Evolutionary conservation across 2,113 vertebrate genomes (phyloP), one percentile per base, ranked within the genome.

Genomic region (Zapus hudsonius): DNA sequence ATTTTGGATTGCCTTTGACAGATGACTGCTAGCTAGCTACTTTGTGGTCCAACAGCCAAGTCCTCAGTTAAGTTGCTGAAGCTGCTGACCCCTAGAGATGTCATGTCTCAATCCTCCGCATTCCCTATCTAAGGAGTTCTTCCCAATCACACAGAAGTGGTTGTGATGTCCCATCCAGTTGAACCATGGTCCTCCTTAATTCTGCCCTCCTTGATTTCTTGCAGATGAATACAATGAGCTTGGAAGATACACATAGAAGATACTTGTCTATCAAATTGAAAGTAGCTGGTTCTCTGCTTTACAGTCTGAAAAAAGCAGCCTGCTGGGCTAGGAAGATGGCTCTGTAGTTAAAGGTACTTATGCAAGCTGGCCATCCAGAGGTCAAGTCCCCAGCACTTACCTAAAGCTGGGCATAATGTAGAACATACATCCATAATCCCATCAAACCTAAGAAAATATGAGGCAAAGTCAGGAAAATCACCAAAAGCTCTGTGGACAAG

Each of bases 121-220:
- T 17, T 78, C 79, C 73, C 17, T 86, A 93, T 83, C 40, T 86
- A 94, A 66, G 27, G 74, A 89, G 23, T 86, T 69, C 31, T 83
- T 74, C 31, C 7, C 36, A 61, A 38, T 79, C 61, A 83, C 22
- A 52, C 47, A 36, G 67, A 84, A 84, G 76, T 55, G 67, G 64
- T 82, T 72, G 66, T 79, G 36, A 44, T 70, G 36, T 22, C 69
- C 33, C 38, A 36, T 55, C 11, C 7, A 67, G 38, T 42, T 22
- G 13, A 74, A 33, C 5, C 19, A 59, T 75, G 64, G 2, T 10
- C 31, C 17, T 61, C 59, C 40, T 73, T 78, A n/a, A 84, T 75
- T 52, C 40, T 27, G 8, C 40, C 69, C 75, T 93, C 42, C 6
- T 31, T 84, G 31, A 22, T 11, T 70, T 70, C 64, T 74, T 13